Conservation (phyloP, 37 sponge, comb jelly and placozoan genomes). For the Chondrilla cf. caribensis region DNA sequence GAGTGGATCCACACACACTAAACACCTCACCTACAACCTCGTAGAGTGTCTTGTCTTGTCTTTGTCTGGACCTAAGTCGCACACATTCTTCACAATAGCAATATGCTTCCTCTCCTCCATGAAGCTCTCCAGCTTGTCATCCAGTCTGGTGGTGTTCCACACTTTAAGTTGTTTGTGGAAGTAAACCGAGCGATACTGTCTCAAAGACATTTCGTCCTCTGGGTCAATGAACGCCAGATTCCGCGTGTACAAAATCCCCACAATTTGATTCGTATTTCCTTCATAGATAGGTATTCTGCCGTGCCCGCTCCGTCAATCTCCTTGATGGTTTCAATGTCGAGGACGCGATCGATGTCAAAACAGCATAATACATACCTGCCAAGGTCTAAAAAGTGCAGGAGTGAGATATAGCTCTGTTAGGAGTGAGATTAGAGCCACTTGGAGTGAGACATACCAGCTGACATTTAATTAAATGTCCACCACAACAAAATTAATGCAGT, state of each 20-base stretch:
- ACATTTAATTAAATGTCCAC: too few relatives aligned
- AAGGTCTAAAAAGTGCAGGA: too few relatives aligned
- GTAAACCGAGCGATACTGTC: conserved; percentile 62
- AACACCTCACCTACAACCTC: too few relatives aligned
- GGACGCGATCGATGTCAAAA: conserved; percentile 62
- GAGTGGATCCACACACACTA: too few relatives aligned
- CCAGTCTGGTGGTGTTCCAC: conserved; percentile 53
- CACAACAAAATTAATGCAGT: too few relatives aligned
- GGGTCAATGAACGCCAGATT: conserved; percentile 91
- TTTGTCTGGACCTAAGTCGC: conserved; percentile 23
- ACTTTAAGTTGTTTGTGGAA: conserved; percentile 49
- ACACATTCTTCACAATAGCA: conserved; percentile 61
- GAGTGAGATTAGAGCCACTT: too few relatives aligned
- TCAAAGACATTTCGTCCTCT: conserved; percentile 77
- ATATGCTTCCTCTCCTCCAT: conserved; percentile 50
- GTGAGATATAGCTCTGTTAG: too few relatives aligned
- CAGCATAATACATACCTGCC: too few relatives aligned
- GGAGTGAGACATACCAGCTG: too few relatives aligned
- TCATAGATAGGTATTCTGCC: conserved; percentile 95
- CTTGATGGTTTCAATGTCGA: conserved; percentile 79
- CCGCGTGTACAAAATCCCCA: conserved; percentile 73
- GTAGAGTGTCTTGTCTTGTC: conserved; percentile 80
- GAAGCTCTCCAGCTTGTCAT: conserved; percentile 64
- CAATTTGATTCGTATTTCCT: conserved; percentile 59
- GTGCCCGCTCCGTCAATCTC: conserved; percentile 84